phyloP scores from a whole-genome alignment of 2,113 vertebrate genomes.

The Oenanthe oenanthe region DNA sequence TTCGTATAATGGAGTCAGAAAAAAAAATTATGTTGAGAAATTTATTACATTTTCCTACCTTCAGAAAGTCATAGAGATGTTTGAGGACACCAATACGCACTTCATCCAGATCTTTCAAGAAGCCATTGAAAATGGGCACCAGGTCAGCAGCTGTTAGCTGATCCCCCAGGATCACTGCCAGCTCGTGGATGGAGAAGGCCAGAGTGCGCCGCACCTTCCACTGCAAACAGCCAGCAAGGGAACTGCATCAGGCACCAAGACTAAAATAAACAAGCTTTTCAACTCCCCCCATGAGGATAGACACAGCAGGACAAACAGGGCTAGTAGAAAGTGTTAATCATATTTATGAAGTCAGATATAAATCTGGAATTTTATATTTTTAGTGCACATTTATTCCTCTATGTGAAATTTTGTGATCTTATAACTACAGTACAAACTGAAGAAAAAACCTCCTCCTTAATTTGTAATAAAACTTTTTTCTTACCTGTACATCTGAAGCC shows the following conservation, averaged over 20 bases:
- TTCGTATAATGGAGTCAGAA: not conserved
- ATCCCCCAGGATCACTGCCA: conserved; percentile 79
- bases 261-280: not conserved
- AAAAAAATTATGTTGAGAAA: not conserved
- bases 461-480: not conserved
- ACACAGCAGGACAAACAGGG: not conserved
- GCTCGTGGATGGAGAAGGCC: conserved; percentile 77
- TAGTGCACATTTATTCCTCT: not conserved
- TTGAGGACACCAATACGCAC: conserved; percentile 79
- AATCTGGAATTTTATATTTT: not conserved
- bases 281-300: not conserved
- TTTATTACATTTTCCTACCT: conserved; percentile 61
- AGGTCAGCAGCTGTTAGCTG: conserved; percentile 77
- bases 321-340: not conserved
- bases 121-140: conserved; percentile 80
- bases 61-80: conserved; percentile 81
- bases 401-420: fast-evolving
- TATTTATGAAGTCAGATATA: not conserved
- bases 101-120: conserved; percentile 83
- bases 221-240: conserved; percentile 25
- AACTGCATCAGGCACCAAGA: not conserved
- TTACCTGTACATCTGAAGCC: conserved; percentile 78
- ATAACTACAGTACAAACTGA: not conserved
- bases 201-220: conserved; percentile 78
- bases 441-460: not conserved